These are phyloP conservation scores for Nettapus auritus DNA, from an alignment of 2,113 vertebrate species.

Conservation along the genomic window DNA sequence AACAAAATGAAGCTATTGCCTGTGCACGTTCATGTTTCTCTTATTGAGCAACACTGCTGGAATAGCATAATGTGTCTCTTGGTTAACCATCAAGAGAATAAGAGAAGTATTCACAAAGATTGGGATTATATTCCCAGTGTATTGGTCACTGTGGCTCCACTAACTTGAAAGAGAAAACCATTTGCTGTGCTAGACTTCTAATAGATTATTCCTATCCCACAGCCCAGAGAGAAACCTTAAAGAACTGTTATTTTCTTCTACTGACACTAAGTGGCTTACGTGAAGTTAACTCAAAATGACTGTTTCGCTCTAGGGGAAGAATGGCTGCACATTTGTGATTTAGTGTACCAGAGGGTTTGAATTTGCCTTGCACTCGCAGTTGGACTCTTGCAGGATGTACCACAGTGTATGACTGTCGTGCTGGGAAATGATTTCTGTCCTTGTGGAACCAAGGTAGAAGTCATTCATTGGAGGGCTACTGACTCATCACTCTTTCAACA, in stretches of 20 bases:
- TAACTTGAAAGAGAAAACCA: not conserved
- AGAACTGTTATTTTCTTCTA: not conserved
- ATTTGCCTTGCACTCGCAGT: not conserved
- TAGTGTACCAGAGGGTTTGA: not conserved
- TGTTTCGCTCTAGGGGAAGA: conserved; percentile 5
- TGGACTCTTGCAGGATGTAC: not conserved
- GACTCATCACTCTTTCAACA: not conserved
- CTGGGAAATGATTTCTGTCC: not conserved
- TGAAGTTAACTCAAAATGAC: conserved; percentile 49
- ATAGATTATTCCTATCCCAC: not conserved
- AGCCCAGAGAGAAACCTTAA: not conserved
- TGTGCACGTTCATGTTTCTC: not conserved
- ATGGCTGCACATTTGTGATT: conserved; percentile 20
- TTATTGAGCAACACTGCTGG: not conserved
- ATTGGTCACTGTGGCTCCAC: not conserved
- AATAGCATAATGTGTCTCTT: not conserved
- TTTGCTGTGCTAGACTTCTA: not conserved
- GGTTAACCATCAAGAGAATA: not conserved
- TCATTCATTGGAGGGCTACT: not conserved
- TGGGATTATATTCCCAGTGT: not conserved
- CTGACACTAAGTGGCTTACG: conserved; percentile 39
- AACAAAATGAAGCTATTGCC: not conserved
- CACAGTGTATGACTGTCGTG: not conserved
- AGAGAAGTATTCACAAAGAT: not conserved
- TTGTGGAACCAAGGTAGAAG: not conserved